Conservation (phyloP, 2,113 vertebrate genomes). For the Chaenocephalus aceratus region DNA sequence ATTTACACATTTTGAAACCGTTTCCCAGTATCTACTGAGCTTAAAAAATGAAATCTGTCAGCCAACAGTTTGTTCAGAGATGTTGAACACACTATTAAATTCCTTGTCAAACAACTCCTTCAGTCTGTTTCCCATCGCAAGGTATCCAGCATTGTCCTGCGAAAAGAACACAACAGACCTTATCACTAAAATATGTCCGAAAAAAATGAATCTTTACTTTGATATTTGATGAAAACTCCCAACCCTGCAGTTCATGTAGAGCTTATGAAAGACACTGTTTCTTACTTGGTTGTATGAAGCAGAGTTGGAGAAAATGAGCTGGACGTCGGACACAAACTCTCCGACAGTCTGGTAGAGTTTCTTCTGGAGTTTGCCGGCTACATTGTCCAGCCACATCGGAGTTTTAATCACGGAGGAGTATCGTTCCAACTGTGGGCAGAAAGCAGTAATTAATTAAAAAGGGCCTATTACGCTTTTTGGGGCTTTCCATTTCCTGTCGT, state of each 20-base stretch:
- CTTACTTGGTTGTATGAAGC: conserved; percentile 70
- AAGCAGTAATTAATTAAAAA: background rate
- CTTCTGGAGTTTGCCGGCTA: conserved; percentile 66
- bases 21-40: background rate
- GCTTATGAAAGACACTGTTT: background rate
- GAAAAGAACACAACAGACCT: conserved; percentile 30
- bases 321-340: conserved; percentile 73
- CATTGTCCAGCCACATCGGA: conserved; percentile 73
- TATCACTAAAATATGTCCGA: background rate
- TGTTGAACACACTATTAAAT: conserved; percentile 69
- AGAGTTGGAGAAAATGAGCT: conserved; percentile 78
- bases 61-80: conserved; percentile 20
- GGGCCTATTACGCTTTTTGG: too few species aligned
- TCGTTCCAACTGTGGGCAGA: conserved; percentile 39
- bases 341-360: conserved; percentile 59
- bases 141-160: conserved; percentile 62
- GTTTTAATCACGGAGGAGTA: conserved; percentile 47
- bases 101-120: conserved; percentile 67
- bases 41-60: background rate
- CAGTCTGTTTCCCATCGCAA: conserved; percentile 42
- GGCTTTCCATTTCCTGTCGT: too few species aligned
- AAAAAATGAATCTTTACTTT: background rate
- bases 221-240: background rate
- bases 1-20: background rate
- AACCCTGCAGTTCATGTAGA: background rate